Evolutionary conservation across 2,888 invertebrate genomes (phyloP), one percentile per base, ranked within the genome.

Genomic region (Pardosa pseudoannulata): DNA sequence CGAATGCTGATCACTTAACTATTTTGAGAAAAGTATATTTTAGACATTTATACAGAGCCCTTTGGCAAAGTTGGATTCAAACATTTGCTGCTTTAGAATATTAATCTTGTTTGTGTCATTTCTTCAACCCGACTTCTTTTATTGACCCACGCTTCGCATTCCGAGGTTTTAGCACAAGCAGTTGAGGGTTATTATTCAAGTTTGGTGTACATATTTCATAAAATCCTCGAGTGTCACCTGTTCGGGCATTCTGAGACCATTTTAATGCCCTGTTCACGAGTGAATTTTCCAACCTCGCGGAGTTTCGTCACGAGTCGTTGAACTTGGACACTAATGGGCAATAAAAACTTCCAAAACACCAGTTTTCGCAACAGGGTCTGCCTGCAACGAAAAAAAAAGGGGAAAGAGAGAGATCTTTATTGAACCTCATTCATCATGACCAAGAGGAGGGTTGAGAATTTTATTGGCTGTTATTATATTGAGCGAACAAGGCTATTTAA

Each of bases 261-360:
- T 23, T n/a, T 23, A 6, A 23, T 56, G 19, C 23, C 16, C 13
- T 9, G 9, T 16, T 13, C 41, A 13, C 56, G 56, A 23, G 19
- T 56, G 56, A 56, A 56, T 56, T 56, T 56, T 7, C 56, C 56
- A 56, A 56, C 56, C 23, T 56, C 16, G 56, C 16, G 56, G n/a
- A 56, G 23, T n/a, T n/a, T 23, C 6, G 56, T 56, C 56, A 56
- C 56, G 56, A 56, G 16, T 56, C 56, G 56, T 56, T 56, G 56
- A 56, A 56, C 23, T 56, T 56, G 56, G 56, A 56, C 56, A 56
- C 56, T 56, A 56, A 56, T 56, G 56, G 56, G 56, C 56, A 56
- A 56, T 56, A 56, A 56, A 56, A 56, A 56, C 16, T 46, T 46
- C 41, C 41, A 46, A 46, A 46, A 46, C 41, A 46, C 41, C 41